Evolutionary conservation across 2,113 vertebrate species (phyloP), one percentile per base, ranked within the genome.

Genomic region (Thymallus thymallus): DNA sequence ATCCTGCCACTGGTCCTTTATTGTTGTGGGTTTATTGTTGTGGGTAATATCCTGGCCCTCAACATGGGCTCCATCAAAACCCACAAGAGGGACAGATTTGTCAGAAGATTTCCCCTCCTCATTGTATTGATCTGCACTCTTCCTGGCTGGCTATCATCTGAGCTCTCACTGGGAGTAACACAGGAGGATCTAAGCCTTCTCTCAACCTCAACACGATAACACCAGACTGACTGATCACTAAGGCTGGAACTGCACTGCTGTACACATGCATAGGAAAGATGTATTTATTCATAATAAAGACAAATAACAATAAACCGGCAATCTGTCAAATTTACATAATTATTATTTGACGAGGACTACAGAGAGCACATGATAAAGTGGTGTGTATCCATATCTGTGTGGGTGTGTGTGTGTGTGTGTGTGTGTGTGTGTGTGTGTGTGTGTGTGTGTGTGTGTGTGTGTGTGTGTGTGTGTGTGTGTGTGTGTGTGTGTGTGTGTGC

Each of bases 351-450:
- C 0, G 56, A 60, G 56, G 56, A 60, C 18, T 6, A 16, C 56
- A 60, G 56, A 5, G 22, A n/a, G 56, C 10, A n/a, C 18, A 60
- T 60, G n/a, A 60, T 60, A 9, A 7, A 26, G 35, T 26, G 23
- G 67, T 75, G 68, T 76, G 23, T 72, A 24, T 74, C 18, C 23
- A 41, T 60, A 13, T 20, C 12, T 45, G 51, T 20, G 24, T 68
- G 75, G 67, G 74, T 67, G 83, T 71, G 60, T 35, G 24, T 61
- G 51, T 14, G 41, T 65, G 26, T 32, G 29, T 35, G 51, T 32
- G 51, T 71, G 73, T 67, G 29, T 72, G 55, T 75, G 69, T 67
- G 20, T 77, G 80, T 18, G 9, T n/a, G n/a, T n/a, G n/a, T n/a
- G n/a, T n/a, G n/a, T n/a, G n/a, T n/a, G n/a, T n/a, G 64, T 67